Percentiles rank a stretch among this genome's conserved stretches.
Conservation (phyloP, 2,888 invertebrate genomes). For the Microdon myrmicae region DNA sequence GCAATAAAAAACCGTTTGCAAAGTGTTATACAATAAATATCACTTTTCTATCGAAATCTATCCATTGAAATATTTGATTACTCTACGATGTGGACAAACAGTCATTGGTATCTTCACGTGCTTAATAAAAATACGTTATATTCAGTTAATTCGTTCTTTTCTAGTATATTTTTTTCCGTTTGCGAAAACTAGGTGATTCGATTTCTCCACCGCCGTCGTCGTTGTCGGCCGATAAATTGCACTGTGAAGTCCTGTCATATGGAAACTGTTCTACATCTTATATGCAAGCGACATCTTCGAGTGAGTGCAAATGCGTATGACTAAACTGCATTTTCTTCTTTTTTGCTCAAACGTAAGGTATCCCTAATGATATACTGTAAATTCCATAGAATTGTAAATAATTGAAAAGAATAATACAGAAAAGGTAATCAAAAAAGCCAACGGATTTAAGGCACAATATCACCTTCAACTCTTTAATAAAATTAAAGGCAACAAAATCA, state of each 20-base stretch:
- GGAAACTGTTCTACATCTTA: slow-evolving; percentile 1
- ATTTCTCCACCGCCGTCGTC: slow-evolving; percentile 42
- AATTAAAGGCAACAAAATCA: too few species aligned
- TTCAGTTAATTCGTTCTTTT: neutral
- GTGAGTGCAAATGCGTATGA: neutral
- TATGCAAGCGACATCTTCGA: slow-evolving; percentile 27
- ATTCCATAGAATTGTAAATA: slow-evolving; percentile 11
- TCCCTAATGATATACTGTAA: too few species aligned
- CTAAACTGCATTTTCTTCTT: too few species aligned
- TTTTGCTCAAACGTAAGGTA: too few species aligned
- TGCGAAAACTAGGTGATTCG: slow-evolving; percentile 25
- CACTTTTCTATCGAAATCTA: slow-evolving; percentile 8
- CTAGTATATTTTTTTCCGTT: slow-evolving; percentile 7
- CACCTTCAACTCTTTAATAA: too few species aligned
- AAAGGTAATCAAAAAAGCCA: too few species aligned
- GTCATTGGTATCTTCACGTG: slow-evolving; percentile 1
- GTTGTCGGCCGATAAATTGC: slow-evolving; percentile 21
- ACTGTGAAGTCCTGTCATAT: slow-evolving; percentile 44
- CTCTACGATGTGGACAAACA: neutral
- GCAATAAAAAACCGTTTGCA: slow-evolving; percentile 37
- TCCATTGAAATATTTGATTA: neutral
- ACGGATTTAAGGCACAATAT: too few species aligned
- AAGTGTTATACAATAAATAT: slow-evolving; percentile 40
- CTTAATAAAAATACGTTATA: slow-evolving; percentile 1
- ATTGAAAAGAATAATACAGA: neutral